A percentile compares a stretch with the other conserved stretches of the same genome.
Conservation (phyloP, 2,888 invertebrate species). For the Smittia sp. region DNA sequence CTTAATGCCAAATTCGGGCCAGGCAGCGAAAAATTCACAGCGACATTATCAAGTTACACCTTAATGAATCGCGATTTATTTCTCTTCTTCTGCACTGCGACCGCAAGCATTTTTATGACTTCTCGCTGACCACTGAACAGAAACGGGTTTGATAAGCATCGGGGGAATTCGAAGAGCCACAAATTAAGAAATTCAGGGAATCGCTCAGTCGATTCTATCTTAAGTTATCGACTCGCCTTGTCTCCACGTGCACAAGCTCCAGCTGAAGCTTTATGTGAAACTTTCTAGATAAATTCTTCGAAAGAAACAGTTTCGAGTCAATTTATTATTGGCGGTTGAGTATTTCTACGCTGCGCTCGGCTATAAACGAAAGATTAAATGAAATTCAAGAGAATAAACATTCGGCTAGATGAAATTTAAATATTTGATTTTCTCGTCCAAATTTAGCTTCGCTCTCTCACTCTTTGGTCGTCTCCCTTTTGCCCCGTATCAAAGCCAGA, state of each 20-base stretch:
- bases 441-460: neutral
- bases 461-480: neutral
- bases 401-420: neutral
- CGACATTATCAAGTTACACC: conserved; percentile 30
- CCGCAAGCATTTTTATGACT: conserved; percentile 4
- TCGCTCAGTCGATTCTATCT: neutral
- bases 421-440: neutral
- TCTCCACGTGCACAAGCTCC: too few relatives aligned
- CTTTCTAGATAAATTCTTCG: neutral
- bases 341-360: too few relatives aligned
- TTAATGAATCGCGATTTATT: conserved; percentile 35
- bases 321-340: conserved; percentile 7
- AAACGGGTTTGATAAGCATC: neutral
- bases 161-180: neutral
- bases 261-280: neutral
- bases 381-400: neutral
- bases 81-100: neutral
- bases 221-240: neutral
- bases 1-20: neutral
- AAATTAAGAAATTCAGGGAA: neutral
- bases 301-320: neutral
- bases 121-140: neutral
- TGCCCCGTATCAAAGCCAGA: neutral
- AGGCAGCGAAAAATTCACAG: neutral
- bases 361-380: neutral